Evolutionary conservation across 92 coral and sea anemone species (phyloP).

Genomic region (Umimayanthus kanabou): DNA sequence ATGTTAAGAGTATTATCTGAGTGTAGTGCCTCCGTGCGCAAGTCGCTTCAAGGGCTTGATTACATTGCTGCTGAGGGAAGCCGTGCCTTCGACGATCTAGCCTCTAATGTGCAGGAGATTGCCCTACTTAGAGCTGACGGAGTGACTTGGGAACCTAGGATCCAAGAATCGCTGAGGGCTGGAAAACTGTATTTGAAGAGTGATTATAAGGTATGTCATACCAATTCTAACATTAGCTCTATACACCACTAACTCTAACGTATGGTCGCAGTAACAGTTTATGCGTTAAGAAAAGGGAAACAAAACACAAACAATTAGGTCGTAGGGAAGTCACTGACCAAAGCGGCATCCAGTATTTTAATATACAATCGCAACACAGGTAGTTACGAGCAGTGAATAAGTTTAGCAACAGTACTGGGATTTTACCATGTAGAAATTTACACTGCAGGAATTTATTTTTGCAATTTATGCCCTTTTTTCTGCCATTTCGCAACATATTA

Average conservation of each 20-base stretch:
- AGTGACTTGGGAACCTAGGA: background rate
- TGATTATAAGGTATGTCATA: constrained; percentile 7
- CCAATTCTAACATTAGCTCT: background rate
- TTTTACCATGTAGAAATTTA: too few relatives aligned
- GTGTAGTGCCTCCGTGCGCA: constrained; percentile 39
- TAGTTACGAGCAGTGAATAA: too few relatives aligned
- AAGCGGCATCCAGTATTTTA: background rate
- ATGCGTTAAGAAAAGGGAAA: too few relatives aligned
- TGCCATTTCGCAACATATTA: too few relatives aligned
- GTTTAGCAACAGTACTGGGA: too few relatives aligned
- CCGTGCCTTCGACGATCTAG: constrained; percentile 35
- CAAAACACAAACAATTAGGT: too few relatives aligned
- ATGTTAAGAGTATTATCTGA: background rate
- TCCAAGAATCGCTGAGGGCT: constrained; percentile 1
- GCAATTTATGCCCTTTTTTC: too few relatives aligned
- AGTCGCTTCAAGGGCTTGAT: constrained; percentile 41
- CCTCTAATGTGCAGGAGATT: background rate
- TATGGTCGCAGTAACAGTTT: background rate
- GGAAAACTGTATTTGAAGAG: constrained; percentile 1
- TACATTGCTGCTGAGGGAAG: constrained; percentile 31
- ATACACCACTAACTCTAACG: background rate
- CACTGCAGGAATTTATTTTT: too few relatives aligned
- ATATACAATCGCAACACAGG: too few relatives aligned
- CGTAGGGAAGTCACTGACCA: background rate
- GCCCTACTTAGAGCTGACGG: constrained; percentile 2